Evolutionary conservation across 2,888 invertebrate genomes (phyloP).

Genomic region (Oeneis ivallda): DNA sequence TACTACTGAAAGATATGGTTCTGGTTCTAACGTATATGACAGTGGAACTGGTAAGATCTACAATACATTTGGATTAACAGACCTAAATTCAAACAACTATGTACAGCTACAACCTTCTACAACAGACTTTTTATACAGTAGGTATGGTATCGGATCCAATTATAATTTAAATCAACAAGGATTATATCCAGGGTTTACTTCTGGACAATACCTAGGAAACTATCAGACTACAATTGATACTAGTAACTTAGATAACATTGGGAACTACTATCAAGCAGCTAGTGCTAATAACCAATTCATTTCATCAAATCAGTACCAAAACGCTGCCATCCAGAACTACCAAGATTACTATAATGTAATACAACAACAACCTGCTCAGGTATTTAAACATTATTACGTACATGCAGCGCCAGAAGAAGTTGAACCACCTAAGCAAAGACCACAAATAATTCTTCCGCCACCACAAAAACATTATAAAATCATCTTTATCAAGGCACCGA

Average conservation of each 20-base stretch:
- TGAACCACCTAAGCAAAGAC: constrained; percentile 79
- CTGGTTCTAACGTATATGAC: constrained; percentile 14
- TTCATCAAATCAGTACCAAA: constrained; percentile 45
- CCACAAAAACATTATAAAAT: constrained; percentile 90
- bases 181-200: constrained; percentile 29
- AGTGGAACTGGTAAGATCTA: constrained; percentile 19
- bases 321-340: constrained; percentile 48
- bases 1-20: constrained; percentile 12
- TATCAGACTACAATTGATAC: constrained; percentile 38
- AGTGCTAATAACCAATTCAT: constrained; percentile 46
- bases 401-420: constrained; percentile 75
- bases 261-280: constrained; percentile 42
- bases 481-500: constrained; percentile 89
- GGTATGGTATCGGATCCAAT: constrained; percentile 38
- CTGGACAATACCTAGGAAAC: constrained; percentile 41
- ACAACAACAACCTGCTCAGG: constrained; percentile 87
- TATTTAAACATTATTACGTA: constrained; percentile 81
- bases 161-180: constrained; percentile 35
- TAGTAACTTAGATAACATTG: constrained; percentile 38
- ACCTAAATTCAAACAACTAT: constrained; percentile 33
- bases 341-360: constrained; percentile 85
- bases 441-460: constrained; percentile 81
- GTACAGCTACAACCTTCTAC: constrained; percentile 21
- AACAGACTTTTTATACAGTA: constrained; percentile 44
- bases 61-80: constrained; percentile 10